Conservation (phyloP, 1,140 invertebrate genomes). For the Asbolus verrucosus region DNA sequence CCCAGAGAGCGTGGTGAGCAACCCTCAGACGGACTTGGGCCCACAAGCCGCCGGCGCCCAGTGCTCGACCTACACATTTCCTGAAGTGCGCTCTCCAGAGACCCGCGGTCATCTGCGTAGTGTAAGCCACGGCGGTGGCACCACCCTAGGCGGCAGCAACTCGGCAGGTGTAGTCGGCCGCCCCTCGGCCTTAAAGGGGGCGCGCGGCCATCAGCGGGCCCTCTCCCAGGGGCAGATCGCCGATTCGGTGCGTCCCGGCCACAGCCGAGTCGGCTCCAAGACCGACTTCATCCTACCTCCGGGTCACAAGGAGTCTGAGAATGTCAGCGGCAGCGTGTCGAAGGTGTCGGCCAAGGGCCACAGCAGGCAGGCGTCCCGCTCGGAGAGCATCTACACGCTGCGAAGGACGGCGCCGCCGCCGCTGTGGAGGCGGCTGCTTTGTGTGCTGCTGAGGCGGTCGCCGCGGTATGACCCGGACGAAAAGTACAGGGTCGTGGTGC, state of each 20-base stretch:
- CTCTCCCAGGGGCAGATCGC: constrained; percentile 87
- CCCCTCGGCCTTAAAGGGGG: constrained; percentile 76
- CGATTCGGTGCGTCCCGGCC: constrained; percentile 69
- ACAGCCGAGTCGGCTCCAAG: constrained; percentile 83
- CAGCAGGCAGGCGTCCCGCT: constrained; percentile 76
- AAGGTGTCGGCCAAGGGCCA: constrained; percentile 71
- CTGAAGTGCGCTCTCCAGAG: constrained; percentile 57
- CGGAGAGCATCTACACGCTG: constrained; percentile 90
- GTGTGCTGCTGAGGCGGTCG: constrained; percentile 70
- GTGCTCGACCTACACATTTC: constrained; percentile 63
- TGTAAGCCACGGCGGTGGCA: constrained; percentile 81
- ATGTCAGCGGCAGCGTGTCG: constrained; percentile 65
- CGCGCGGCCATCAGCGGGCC: constrained; percentile 82
- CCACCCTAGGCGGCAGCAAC: constrained; percentile 67
- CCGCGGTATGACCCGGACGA: constrained; percentile 72
- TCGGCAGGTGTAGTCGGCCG: constrained; percentile 64
- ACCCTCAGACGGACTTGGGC: constrained; percentile 22
- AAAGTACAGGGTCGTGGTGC: constrained; percentile 78
- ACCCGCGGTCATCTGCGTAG: constrained; percentile 77
- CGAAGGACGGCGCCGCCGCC: constrained; percentile 77
- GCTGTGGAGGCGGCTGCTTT: constrained; percentile 75
- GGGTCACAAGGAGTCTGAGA: constrained; percentile 73
- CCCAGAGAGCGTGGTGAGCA: constrained; percentile 42
- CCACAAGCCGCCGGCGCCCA: constrained; percentile 29
- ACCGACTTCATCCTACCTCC: constrained; percentile 90